Evolutionary conservation across 2,797 vertebrate genomes (phyloP).

Genomic region (Enteromius thamalakanensis): DNA sequence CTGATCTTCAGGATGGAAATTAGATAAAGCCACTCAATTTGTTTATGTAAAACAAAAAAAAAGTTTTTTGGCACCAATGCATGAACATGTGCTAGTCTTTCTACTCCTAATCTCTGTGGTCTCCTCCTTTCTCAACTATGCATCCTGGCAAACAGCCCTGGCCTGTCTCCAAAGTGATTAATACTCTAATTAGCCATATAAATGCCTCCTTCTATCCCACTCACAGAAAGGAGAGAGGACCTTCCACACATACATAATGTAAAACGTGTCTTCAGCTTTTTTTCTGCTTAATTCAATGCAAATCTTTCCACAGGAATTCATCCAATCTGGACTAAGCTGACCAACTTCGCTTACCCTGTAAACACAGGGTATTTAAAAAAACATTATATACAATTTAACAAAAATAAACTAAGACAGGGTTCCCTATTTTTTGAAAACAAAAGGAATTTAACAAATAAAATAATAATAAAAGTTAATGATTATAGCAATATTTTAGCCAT

Average conservation of each 20-base stretch:
- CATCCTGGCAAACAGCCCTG: constrained; percentile 31
- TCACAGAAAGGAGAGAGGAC: constrained; percentile 30
- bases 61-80: not conserved
- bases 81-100: constrained; percentile 15
- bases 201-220: constrained; percentile 35
- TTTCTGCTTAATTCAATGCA: constrained; percentile 22
- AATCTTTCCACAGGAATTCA: constrained; percentile 12
- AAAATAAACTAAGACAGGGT: not conserved
- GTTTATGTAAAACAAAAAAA: not conserved
- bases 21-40: not conserved
- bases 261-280: constrained; percentile 11
- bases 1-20: not conserved
- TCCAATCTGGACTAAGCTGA: not conserved
- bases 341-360: not conserved
- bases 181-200: constrained; percentile 52
- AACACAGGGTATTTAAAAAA: constrained; percentile 4
- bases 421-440: not conserved
- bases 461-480: not conserved
- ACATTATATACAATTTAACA: not conserved
- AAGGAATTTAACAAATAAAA: not conserved
- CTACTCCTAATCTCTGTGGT: constrained; percentile 22
- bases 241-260: constrained; percentile 21
- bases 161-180: constrained; percentile 48
- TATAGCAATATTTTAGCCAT: not conserved
- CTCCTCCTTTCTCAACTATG: constrained; percentile 34